phyloP scores from a whole-genome alignment of 2,797 vertebrate genomes.

The Florisuga fusca region DNA sequence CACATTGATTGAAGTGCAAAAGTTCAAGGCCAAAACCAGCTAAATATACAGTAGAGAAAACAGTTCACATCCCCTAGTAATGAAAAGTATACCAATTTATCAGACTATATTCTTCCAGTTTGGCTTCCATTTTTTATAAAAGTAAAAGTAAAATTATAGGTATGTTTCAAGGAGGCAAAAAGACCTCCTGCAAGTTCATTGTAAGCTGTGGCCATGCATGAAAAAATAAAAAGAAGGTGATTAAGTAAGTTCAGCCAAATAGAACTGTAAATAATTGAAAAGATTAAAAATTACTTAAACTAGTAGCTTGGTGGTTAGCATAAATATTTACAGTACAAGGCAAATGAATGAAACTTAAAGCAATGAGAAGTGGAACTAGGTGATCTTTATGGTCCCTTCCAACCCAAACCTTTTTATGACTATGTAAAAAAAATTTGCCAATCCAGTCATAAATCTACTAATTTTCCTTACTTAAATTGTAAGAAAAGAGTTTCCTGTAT shows the following conservation, averaged over 20 bases:
- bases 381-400: too few relatives aligned
- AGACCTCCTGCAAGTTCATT: conserved; percentile 18
- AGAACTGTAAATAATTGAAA: neutral
- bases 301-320: neutral
- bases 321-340: neutral
- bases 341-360: neutral
- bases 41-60: conserved; percentile 68
- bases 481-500: neutral
- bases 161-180: conserved; percentile 47
- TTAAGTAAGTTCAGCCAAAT: neutral
- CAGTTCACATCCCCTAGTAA: conserved; percentile 48
- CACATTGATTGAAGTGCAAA: conserved; percentile 72
- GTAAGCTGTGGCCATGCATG: neutral
- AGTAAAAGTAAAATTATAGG: conserved; percentile 45
- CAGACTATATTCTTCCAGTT: conserved; percentile 52
- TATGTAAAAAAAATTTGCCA: neutral
- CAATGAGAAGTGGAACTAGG: neutral
- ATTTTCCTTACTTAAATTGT: neutral
- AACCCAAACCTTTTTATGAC: too few relatives aligned
- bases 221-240: conserved; percentile 17
- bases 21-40: conserved; percentile 67
- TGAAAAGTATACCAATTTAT: conserved; percentile 72
- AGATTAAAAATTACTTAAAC: neutral
- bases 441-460: neutral
- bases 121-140: conserved; percentile 62